phyloP scores from a whole-genome alignment of 2,797 vertebrate genomes.

The Scleropages formosus region DNA sequence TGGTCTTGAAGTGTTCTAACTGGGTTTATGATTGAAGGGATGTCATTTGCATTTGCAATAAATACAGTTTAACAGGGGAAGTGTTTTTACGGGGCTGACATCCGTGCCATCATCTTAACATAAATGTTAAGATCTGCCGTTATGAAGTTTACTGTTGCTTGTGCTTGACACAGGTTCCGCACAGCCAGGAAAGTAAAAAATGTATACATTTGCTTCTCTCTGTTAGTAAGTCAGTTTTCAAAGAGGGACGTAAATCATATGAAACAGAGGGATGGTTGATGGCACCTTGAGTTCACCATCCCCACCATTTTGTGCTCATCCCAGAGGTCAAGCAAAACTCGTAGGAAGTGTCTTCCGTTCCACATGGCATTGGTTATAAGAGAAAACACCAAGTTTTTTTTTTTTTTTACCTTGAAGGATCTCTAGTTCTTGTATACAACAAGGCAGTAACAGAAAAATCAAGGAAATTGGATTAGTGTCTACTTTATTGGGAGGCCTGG shows the following conservation, averaged over 20 bases:
- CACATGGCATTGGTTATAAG: neutral
- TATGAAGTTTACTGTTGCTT: neutral
- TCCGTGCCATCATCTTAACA: slow-evolving; percentile 13
- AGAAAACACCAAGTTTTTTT: neutral
- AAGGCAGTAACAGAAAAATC: neutral
- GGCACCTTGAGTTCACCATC: slow-evolving; percentile 11
- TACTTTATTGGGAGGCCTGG: no score
- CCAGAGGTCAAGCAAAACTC: neutral
- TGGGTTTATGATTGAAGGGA: slow-evolving; percentile 34
- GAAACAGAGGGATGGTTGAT: slow-evolving; percentile 31
- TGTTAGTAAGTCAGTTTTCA: slow-evolving; percentile 1
- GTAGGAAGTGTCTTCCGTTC: neutral
- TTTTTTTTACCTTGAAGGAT: neutral
- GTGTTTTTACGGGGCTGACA: slow-evolving; percentile 25
- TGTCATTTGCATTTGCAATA: slow-evolving; percentile 25
- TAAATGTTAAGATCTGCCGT: neutral
- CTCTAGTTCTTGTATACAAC: neutral
- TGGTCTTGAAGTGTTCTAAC: slow-evolving; percentile 21
- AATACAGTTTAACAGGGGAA: slow-evolving; percentile 29
- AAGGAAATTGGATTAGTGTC: no score
- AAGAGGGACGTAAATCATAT: neutral
- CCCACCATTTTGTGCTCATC: no score
- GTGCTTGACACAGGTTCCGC: neutral
- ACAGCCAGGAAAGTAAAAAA: neutral
- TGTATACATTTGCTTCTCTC: slow-evolving; percentile 11